These are phyloP conservation scores for Agrochola litura DNA, from an alignment of 2,888 invertebrate genomes.

Conservation along the genomic window DNA sequence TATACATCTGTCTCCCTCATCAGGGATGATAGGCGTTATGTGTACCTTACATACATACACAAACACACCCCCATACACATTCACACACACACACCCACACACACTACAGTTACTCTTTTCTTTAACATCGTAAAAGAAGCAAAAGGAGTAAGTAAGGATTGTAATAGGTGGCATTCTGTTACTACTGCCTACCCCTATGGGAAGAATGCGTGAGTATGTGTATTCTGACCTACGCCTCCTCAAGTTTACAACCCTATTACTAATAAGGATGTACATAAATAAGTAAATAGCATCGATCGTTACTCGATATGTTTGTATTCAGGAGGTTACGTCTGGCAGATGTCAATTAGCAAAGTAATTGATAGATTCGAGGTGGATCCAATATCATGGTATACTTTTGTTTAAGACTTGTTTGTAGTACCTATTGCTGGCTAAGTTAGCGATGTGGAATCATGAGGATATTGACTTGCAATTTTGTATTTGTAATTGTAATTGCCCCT, in stretches of 20 bases:
- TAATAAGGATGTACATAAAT: conserved; percentile 36
- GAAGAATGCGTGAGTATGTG: too few species aligned
- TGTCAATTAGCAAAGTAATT: conserved; percentile 56
- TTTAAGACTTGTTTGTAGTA: conserved; percentile 5
- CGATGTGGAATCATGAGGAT: neutral
- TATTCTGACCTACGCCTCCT: conserved; percentile 5
- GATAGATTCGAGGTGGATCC: conserved; percentile 45
- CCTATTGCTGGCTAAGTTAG: neutral
- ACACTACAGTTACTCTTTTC: neutral
- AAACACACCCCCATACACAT: too few species aligned
- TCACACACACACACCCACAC: neutral
- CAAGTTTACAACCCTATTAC: conserved; percentile 21
- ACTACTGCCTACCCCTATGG: neutral
- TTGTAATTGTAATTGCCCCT: neutral
- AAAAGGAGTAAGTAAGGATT: neutral
- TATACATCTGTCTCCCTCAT: neutral
- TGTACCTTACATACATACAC: neutral
- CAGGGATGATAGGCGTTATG: neutral
- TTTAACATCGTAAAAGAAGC: neutral
- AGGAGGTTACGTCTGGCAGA: conserved; percentile 14
- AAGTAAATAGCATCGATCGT: conserved; percentile 42
- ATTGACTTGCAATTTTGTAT: neutral
- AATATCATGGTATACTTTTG: conserved; percentile 13
- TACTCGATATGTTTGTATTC: conserved; percentile 50
- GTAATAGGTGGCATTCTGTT: neutral